A percentile compares a stretch with the other conserved stretches of the same genome.
Conservation (phyloP, 2,797 vertebrate genomes). For the Microcaecilia unicolor region DNA sequence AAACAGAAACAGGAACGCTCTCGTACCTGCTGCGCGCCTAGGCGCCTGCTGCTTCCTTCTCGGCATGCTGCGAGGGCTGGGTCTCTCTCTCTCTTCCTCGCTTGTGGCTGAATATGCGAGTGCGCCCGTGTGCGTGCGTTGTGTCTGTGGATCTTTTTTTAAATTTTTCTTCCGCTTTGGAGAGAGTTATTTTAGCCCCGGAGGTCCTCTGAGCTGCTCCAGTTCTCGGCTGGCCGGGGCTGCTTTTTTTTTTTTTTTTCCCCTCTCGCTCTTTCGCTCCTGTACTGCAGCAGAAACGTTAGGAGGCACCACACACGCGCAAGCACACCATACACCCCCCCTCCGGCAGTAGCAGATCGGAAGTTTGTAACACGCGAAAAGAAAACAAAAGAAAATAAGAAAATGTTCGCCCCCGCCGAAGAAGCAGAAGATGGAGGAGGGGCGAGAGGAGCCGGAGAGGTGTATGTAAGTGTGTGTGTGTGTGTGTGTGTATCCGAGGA, state of each 20-base stretch:
- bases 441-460: constrained; percentile 20
- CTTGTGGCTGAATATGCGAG: too few species aligned
- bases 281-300: constrained; percentile 64
- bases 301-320: constrained; percentile 32
- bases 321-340: neutral
- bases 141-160: constrained; percentile 2
- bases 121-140: too few species aligned
- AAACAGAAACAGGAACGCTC: constrained; percentile 38
- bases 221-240: constrained; percentile 63
- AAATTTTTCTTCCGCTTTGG: too few species aligned
- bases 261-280: constrained; percentile 37
- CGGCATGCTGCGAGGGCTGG: constrained; percentile 72
- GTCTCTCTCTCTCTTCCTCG: neutral
- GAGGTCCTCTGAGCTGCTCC: constrained; percentile 64
- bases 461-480: neutral
- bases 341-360: constrained; percentile 51
- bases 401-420: too few species aligned
- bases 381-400: constrained; percentile 19
- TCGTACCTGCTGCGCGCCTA: constrained; percentile 89
- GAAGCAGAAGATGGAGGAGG: constrained; percentile 24
- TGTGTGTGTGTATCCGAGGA: neutral
- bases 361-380: constrained; percentile 46
- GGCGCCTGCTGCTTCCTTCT: constrained; percentile 97
- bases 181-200: constrained; percentile 58
- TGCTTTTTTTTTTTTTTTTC: too few species aligned